Percentiles rank a stretch among this genome's conserved stretches.
Conservation (phyloP, 2,113 vertebrate genomes). For the Lasiurus borealis region DNA sequence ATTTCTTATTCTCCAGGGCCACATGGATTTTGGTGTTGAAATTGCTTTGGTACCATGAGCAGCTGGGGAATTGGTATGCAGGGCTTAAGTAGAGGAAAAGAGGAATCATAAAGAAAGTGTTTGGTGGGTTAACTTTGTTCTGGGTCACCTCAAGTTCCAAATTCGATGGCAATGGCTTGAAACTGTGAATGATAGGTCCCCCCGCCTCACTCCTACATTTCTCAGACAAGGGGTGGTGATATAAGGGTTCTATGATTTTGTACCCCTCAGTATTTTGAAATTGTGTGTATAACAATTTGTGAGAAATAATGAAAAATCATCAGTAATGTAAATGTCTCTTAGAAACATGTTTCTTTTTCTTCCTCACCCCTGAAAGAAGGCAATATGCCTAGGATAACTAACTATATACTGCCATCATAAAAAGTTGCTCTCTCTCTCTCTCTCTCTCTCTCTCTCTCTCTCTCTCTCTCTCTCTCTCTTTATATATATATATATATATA, state of each 20-base stretch:
- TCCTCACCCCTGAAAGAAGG: background rate
- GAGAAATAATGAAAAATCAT: slow-evolving; percentile 18
- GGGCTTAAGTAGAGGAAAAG: slow-evolving; percentile 64
- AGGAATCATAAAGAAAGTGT: slow-evolving; percentile 54
- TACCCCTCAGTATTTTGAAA: slow-evolving; percentile 66
- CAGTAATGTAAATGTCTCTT: slow-evolving; percentile 42
- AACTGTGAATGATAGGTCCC: slow-evolving; percentile 62
- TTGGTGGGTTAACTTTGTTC: slow-evolving; percentile 65
- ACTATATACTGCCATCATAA: background rate
- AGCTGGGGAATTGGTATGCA: slow-evolving; percentile 70
- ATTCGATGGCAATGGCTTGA: slow-evolving; percentile 31
- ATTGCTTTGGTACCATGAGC: slow-evolving; percentile 58
- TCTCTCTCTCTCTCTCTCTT: too few species aligned
- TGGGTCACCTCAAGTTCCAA: slow-evolving; percentile 59
- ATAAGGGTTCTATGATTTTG: slow-evolving; percentile 15
- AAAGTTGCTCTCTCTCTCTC: too few species aligned
- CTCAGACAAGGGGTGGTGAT: slow-evolving; percentile 23
- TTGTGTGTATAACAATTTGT: slow-evolving; percentile 53
- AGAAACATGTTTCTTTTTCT: slow-evolving; percentile 58
- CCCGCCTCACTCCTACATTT: background rate
- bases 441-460: too few species aligned
- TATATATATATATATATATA: too few species aligned
- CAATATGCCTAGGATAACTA: background rate
- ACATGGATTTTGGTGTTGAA: slow-evolving; percentile 74
- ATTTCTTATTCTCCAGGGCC: slow-evolving; percentile 74